Percentiles rank a stretch among this genome's conserved stretches.
These are phyloP conservation scores for Oreochromis mossambicus DNA, from an alignment of 2,797 vertebrate genomes.

Conservation along the genomic window DNA sequence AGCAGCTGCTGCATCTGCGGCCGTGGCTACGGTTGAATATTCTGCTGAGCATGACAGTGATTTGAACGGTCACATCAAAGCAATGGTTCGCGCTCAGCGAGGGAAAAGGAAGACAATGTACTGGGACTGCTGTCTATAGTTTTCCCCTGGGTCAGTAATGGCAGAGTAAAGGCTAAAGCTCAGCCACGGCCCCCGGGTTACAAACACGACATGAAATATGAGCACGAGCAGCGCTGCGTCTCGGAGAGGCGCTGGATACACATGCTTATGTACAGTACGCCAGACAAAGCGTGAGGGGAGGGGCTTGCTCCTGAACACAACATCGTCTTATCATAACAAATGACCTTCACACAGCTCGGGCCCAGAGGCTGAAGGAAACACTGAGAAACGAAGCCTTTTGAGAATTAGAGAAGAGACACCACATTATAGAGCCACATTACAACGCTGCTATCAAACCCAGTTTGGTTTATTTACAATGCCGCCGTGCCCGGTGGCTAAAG, in stretches of 20 bases:
- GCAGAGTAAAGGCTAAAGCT: constrained; percentile 43
- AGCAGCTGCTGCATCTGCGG: constrained; percentile 35
- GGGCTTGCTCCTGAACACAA: constrained; percentile 21
- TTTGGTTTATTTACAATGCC: constrained; percentile 56
- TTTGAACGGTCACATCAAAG: constrained; percentile 60
- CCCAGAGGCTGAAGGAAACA: constrained; percentile 23
- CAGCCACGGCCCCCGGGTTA: constrained; percentile 26
- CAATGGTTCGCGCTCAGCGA: neutral
- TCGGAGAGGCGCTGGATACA: neutral
- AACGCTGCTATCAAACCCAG: constrained; percentile 42
- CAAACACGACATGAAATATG: constrained; percentile 57
- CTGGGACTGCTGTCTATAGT: constrained; percentile 43
- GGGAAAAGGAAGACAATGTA: constrained; percentile 27
- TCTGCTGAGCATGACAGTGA: constrained; percentile 44
- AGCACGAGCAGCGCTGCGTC: constrained; percentile 3
- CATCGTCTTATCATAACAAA: constrained; percentile 57
- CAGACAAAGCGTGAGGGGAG: constrained; percentile 11
- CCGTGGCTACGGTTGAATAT: constrained; percentile 11
- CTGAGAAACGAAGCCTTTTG: constrained; percentile 21
- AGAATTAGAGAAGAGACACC: constrained; percentile 20
- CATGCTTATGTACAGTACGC: constrained; percentile 34
- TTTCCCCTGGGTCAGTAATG: constrained; percentile 35
- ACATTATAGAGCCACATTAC: constrained; percentile 40
- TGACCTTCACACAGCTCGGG: constrained; percentile 55
- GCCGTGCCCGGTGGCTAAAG: constrained; percentile 25